phyloP scores from a whole-genome alignment of 2,888 invertebrate species.

The Abrostola triplasia region DNA sequence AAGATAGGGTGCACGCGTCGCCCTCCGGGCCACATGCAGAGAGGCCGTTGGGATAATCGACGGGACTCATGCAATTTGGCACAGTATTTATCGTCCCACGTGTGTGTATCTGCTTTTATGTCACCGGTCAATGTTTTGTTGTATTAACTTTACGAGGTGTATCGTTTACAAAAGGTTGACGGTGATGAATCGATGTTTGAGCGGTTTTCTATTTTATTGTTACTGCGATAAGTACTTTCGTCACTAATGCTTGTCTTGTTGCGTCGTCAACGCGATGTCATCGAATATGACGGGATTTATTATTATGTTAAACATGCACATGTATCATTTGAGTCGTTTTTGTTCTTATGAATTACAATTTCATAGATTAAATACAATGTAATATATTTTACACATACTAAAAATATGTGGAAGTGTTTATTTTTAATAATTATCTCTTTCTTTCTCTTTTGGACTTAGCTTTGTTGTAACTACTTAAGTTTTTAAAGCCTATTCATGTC shows the following conservation, averaged over 20 bases:
- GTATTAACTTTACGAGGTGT: conserved; percentile 58
- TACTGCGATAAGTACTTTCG: conserved; percentile 35
- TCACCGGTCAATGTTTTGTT: conserved; percentile 59
- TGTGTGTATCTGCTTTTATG: conserved; percentile 56
- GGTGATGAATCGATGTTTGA: conserved; percentile 47
- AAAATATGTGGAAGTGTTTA: not conserved
- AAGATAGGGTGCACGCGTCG: conserved; percentile 74
- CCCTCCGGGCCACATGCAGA: conserved; percentile 65
- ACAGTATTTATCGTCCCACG: conserved; percentile 60
- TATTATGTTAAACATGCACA: conserved; percentile 9
- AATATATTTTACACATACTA: too few species aligned
- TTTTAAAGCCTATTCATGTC: too few species aligned
- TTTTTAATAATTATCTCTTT: too few species aligned
- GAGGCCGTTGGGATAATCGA: conserved; percentile 68
- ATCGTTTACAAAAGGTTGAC: conserved; percentile 55
- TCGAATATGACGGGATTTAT: conserved; percentile 35
- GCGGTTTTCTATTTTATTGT: conserved; percentile 49
- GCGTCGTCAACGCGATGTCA: conserved; percentile 33
- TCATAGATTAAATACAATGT: conserved; percentile 2
- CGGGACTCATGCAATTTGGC: conserved; percentile 68
- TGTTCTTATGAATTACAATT: conserved; percentile 16
- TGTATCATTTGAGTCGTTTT: conserved; percentile 14
- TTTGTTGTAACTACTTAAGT: too few species aligned
- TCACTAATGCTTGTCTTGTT: conserved; percentile 35
- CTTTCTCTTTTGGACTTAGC: too few species aligned